Base-by-base conservation (phyloP, 2,113 vertebrate species). In the Ceyx melanurus region DNA sequence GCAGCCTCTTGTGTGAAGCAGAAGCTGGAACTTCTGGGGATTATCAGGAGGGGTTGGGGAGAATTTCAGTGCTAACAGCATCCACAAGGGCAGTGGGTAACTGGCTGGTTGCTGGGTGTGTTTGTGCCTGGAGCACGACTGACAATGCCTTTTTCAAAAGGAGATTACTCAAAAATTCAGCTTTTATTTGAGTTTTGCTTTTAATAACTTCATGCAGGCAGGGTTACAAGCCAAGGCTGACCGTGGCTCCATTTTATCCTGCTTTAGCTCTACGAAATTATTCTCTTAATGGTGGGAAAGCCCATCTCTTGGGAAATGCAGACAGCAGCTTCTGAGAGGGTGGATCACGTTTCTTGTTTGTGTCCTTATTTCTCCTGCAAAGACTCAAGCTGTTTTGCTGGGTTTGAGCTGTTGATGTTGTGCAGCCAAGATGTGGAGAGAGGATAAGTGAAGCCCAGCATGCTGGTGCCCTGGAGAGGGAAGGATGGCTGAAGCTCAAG, bases 401-500 rank as follows among this genome's bases (percentile, higher is more conserved):
- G n/a, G 48, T 74, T 89, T 60, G 64, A 29, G 75, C 90, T 78
- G 71, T 43, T 78, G 65, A 54, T 25, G 33, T 50, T 25, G n/a
- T 68, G 53, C 79, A 74, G 86, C 71, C 26, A 7, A 67, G 76
- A 78, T 73, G 28, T 50, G 33, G 68, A 60, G 65, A 72, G 68
- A 42, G 62, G n/a, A 70, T 46, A 82, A 40, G 18, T 33, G 10
- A 78, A 72, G 61, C 56, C 46, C 31, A 3, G 50, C 31, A 2
- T 48, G 28, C 77, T 14, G 64, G 40, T 0, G 2, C 22, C 88
- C 53, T 82, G 71, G 42, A 83, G 90, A 62, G 31, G 18, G 50
- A 78, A 81, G 82, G 83, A 90, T 95, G 84, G 54, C 90, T 88
- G 79, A 35, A 88, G 51, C 62, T 89, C 18, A 83, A 80, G 73